These are phyloP conservation scores for Macrochelys suwanniensis DNA, from an alignment of 2,797 vertebrate species.

Conservation along the genomic window DNA sequence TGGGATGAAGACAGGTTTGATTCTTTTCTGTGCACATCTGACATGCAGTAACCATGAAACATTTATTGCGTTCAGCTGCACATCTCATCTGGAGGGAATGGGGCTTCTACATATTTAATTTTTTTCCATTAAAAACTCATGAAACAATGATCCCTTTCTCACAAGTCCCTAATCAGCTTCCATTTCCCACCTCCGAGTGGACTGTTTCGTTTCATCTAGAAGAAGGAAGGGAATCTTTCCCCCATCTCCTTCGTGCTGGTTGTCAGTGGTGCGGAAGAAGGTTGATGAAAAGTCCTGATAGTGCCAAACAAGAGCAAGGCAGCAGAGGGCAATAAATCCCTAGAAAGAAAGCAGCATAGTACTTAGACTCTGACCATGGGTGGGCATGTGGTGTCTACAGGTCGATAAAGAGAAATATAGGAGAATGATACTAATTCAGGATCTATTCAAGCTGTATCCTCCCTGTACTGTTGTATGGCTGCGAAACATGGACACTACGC, in stretches of 20 bases:
- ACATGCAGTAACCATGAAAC: constrained; percentile 31
- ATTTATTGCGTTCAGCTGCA: background rate
- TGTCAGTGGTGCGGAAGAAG: background rate
- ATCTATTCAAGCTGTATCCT: no score
- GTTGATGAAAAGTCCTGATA: background rate
- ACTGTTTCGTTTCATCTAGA: background rate
- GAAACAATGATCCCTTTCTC: background rate
- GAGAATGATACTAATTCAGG: background rate
- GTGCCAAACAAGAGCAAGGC: background rate
- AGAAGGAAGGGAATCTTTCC: background rate
- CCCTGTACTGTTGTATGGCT: no score
- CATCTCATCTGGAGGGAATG: background rate
- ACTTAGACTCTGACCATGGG: background rate
- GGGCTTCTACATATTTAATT: constrained; percentile 49
- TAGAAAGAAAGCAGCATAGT: background rate
- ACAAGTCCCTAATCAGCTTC: background rate
- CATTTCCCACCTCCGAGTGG: background rate
- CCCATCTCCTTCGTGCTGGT: background rate
- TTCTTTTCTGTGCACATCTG: background rate
- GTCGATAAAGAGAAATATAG: background rate
- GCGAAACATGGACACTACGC: no score
- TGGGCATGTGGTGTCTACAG: background rate
- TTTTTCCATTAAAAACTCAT: constrained; percentile 55
- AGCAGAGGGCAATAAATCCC: background rate
- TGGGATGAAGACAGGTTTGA: background rate